Evolutionary conservation across 2,113 vertebrate genomes (phyloP).

Genomic region (Columbina picui): DNA sequence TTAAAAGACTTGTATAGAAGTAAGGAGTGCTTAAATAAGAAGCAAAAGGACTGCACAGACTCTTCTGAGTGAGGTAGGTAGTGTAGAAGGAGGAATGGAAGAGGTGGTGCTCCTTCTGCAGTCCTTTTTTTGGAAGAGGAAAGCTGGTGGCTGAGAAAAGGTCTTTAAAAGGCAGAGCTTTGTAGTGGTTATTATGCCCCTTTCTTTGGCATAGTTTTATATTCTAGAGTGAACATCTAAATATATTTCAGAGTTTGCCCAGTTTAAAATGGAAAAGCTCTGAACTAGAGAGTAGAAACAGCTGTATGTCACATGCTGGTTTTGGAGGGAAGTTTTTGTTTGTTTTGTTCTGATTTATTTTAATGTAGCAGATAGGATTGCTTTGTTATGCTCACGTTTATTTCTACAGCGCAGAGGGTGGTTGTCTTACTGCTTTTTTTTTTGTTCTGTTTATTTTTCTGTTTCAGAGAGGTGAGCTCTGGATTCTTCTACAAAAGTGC

Average conservation of each 20-base stretch:
- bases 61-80: fast-evolving
- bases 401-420: not conserved
- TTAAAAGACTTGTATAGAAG: not conserved
- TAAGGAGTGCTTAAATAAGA: not conserved
- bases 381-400: not conserved
- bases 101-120: not conserved
- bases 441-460: not conserved
- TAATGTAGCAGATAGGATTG: not conserved
- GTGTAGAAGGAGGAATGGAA: not conserved
- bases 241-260: not conserved
- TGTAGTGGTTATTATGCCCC: fast-evolving
- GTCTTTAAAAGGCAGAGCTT: not conserved
- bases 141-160: not conserved
- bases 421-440: not conserved
- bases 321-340: not conserved
- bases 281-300: not conserved
- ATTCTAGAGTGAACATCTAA: constrained; percentile 40
- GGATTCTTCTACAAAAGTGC: constrained; percentile 99
- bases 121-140: not conserved
- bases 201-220: not conserved
- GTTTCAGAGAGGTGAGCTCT: constrained; percentile 92
- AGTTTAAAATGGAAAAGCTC: not conserved
- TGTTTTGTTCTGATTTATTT: not conserved
- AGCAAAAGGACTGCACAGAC: fast-evolving
- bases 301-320: not conserved